Percentiles rank a stretch among this genome's conserved stretches.
Conservation (phyloP, 2,113 vertebrate species). For the Cettia cetti region DNA sequence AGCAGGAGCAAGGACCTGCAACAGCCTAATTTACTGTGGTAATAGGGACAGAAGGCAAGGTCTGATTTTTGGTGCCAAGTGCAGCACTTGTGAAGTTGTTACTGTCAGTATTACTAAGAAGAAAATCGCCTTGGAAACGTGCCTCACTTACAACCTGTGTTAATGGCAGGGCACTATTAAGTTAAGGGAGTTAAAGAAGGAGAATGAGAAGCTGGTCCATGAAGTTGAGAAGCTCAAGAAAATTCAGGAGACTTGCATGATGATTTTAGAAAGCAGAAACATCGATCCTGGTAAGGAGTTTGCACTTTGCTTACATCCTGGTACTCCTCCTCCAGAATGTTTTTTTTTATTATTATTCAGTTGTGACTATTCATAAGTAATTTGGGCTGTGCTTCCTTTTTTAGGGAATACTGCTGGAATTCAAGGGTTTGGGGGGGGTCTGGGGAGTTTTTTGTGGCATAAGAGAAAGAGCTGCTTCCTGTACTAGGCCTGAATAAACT, state of each 20-base stretch:
- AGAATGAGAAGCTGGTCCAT: slow-evolving; percentile 44
- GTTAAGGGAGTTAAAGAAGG: neutral
- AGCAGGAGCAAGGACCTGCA: neutral
- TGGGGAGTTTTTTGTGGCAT: neutral
- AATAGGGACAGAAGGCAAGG: neutral
- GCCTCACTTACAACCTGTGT: neutral
- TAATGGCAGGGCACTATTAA: slow-evolving; percentile 11
- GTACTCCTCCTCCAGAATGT: neutral
- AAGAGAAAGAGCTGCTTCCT: neutral
- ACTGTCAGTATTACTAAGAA: neutral
- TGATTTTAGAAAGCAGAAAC: slow-evolving; percentile 67
- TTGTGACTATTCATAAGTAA: neutral
- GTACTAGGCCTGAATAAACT: neutral
- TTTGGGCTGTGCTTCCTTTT: neutral
- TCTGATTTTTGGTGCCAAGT: neutral
- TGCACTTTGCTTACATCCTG: neutral
- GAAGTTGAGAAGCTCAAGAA: slow-evolving; percentile 72
- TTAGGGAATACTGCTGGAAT: neutral
- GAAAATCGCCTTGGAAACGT: neutral
- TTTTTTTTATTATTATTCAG: neutral
- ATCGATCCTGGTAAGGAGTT: slow-evolving; percentile 65
- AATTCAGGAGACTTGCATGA: slow-evolving; percentile 68
- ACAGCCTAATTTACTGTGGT: neutral
- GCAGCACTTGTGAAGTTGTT: neutral
- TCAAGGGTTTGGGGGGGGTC: neutral